Percentiles rank a stretch among this genome's conserved stretches.
These are phyloP conservation scores for Bimastos eiseni DNA, from an alignment of 2,888 invertebrate species.

Conservation along the genomic window DNA sequence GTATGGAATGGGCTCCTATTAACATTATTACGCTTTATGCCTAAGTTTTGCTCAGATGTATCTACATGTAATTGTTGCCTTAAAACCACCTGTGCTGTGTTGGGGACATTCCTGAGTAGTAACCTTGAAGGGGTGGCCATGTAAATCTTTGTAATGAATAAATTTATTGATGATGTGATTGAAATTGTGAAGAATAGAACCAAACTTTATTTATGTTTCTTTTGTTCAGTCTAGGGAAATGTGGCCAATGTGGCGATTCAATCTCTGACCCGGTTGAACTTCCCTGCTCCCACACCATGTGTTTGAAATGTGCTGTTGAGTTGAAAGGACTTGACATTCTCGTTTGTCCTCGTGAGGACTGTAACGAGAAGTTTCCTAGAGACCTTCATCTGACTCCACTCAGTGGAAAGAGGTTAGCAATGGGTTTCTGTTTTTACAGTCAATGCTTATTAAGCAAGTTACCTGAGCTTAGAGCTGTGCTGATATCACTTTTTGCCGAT, in stretches of 20 bases:
- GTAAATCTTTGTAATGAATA: too few relatives aligned
- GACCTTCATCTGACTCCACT: background rate
- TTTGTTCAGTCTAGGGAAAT: slow-evolving; percentile 19
- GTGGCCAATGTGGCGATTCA: slow-evolving; percentile 46
- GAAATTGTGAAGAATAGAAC: background rate
- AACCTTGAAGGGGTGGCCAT: too few relatives aligned
- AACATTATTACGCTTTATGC: too few relatives aligned
- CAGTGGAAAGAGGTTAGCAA: background rate
- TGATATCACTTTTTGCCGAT: background rate
- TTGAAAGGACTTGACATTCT: slow-evolving; percentile 37
- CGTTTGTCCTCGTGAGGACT: slow-evolving; percentile 42
- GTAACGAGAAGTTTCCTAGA: background rate
- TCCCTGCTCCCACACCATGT: slow-evolving; percentile 51
- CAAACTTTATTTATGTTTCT: background rate
- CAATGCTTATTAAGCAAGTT: background rate
- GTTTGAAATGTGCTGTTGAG: slow-evolving; percentile 48
- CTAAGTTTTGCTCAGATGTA: too few relatives aligned
- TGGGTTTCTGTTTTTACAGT: background rate
- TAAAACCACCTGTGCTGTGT: too few relatives aligned
- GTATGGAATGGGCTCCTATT: too few relatives aligned
- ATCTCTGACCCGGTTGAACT: slow-evolving; percentile 49
- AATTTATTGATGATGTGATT: background rate
- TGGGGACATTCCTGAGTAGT: too few relatives aligned
- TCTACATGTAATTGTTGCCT: too few relatives aligned
- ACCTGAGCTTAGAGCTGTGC: background rate